These are phyloP conservation scores for Hapalemur alaotrensis DNA, from an alignment of 2,797 vertebrate genomes.

Conservation along the genomic window DNA sequence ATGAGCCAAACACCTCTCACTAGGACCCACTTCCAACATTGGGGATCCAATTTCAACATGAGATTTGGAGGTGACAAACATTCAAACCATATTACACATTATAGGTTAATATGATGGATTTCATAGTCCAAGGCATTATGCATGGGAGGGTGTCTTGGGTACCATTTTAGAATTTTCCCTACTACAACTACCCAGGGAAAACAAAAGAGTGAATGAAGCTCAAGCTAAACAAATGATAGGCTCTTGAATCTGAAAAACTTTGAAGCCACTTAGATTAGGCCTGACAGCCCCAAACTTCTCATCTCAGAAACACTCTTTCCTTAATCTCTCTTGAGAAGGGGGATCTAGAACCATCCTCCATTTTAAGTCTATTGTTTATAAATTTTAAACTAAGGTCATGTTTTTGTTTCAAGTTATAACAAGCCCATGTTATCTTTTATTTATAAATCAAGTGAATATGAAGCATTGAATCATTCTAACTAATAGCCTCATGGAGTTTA, in stretches of 20 bases:
- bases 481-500: not conserved
- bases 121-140: not conserved
- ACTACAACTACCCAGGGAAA: not conserved
- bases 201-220: not conserved
- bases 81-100: not conserved
- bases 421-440: not conserved
- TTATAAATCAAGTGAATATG: not conserved
- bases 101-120: not conserved
- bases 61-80: not conserved
- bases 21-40: not conserved
- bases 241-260: not conserved
- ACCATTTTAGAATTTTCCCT: not conserved
- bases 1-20: not conserved
- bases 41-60: not conserved
- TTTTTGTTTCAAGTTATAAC: not conserved
- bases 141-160: not conserved
- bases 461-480: not conserved
- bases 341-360: not conserved
- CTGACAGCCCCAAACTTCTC: not conserved
- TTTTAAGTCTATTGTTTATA: not conserved
- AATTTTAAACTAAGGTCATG: not conserved
- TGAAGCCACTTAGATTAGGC: not conserved
- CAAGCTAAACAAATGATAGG: not conserved
- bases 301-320: not conserved
- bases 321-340: not conserved